Evolutionary conservation across 1,140 invertebrate genomes (phyloP).

Genomic region (Tribolium madens): DNA sequence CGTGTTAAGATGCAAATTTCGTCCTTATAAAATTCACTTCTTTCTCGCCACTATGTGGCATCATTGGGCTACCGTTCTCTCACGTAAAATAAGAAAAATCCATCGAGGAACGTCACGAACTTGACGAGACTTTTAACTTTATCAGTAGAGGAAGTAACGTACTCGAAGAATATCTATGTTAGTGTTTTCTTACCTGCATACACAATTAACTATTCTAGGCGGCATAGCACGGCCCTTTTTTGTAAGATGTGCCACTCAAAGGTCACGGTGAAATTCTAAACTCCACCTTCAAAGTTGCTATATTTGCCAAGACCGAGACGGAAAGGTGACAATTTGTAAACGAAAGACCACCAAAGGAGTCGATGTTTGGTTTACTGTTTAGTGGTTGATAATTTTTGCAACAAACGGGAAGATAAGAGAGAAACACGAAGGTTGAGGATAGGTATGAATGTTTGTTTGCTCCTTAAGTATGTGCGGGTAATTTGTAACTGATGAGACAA

Average conservation of each 20-base stretch:
- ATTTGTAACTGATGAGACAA: slow-evolving; percentile 2
- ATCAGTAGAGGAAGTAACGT: slow-evolving; percentile 24
- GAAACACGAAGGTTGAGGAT: neutral
- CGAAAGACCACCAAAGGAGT: neutral
- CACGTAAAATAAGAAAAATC: neutral
- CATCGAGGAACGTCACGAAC: neutral
- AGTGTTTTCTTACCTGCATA: slow-evolving; percentile 29
- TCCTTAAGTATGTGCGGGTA: neutral
- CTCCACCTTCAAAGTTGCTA: neutral
- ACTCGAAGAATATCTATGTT: slow-evolving; percentile 13
- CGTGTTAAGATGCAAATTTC: slow-evolving; percentile 23
- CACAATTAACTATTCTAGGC: slow-evolving; percentile 2
- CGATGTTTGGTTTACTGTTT: neutral
- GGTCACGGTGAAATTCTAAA: neutral
- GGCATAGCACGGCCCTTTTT: neutral
- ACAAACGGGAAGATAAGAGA: neutral
- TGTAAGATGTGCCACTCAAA: neutral
- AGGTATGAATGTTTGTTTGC: neutral
- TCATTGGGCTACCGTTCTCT: neutral
- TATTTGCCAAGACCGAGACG: neutral
- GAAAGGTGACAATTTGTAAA: slow-evolving; percentile 2
- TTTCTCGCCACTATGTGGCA: neutral
- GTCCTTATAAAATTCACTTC: slow-evolving; percentile 5
- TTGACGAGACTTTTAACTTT: neutral
- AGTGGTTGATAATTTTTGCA: slow-evolving; percentile 5